Base-by-base conservation (phyloP, 2,888 invertebrate species). In the Neocrepidodera transversa region DNA sequence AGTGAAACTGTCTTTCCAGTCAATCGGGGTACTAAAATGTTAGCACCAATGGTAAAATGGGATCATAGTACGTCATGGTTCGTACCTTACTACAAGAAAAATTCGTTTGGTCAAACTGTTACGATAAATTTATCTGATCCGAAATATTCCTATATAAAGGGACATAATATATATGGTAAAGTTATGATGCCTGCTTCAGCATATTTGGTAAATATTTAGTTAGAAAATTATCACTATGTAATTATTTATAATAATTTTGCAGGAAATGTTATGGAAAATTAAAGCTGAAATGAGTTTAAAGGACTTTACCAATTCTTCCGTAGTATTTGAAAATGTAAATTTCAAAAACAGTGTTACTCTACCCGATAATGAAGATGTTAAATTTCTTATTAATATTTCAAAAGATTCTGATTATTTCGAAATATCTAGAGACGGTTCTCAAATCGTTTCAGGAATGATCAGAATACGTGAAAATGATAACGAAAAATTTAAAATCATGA, bases 11-110 rank as follows among this genome's bases (percentile, higher is more conserved):
- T 91, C 0, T 93, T 86, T 78, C 95, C 95, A 0, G 94, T 95
- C 1, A 88, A 92, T 0, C 84, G 88, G n/a, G 88, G 89, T 0
- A 95, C 95, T 0, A 90, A 92, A 0, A 91, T 91, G 86, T 82
- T 95, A 32, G 84, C 91, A 0, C 88, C 91, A 11, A 80, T 91
- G 1, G 84, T 95, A n/a, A 85, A 85, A 61, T 95, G 95, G 94
- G 92, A 95, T 69, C 95, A 95, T 71, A 84, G 85, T 23, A 87
- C 87, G 60, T 87, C 90, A 65, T 91, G 90, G 89, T 82, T 86
- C 67, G 87, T 90, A 1, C 87, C 88, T 0, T 85, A 86, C 48
- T 90, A 87, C 75, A 85, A 84, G 64, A 53, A 59, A 1, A 93
- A 85, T 72, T 82, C 93, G 78, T 81, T 81, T 43, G 93, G 92